A percentile compares a stretch with the other conserved stretches of the same genome.
Evolutionary conservation across 2,888 invertebrate species (phyloP).

Genomic region (Antheraea assamensis): DNA sequence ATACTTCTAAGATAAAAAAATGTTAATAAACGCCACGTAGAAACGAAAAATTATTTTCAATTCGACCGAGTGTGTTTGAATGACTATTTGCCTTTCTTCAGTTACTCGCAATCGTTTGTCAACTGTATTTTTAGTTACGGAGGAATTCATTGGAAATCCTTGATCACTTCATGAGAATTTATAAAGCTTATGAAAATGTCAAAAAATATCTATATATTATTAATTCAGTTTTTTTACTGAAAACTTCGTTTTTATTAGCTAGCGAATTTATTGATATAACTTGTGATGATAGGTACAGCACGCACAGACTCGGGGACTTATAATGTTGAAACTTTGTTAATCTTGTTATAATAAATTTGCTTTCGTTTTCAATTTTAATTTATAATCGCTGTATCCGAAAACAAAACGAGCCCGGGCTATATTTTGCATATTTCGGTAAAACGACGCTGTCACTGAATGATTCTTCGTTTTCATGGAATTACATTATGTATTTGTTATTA

Average conservation of each 20-base stretch:
- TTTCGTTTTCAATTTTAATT: slow-evolving; percentile 23
- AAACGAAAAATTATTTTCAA: not conserved
- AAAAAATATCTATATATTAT: not conserved
- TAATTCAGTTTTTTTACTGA: not conserved
- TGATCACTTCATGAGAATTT: not conserved
- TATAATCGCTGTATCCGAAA: slow-evolving; percentile 21
- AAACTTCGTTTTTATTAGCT: not conserved
- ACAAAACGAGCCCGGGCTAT: slow-evolving; percentile 8
- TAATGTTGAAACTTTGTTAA: slow-evolving; percentile 18
- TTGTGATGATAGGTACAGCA: not conserved
- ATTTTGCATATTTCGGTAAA: slow-evolving; percentile 21
- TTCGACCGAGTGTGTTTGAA: not conserved
- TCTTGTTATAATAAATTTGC: slow-evolving; percentile 22
- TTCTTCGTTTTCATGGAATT: not conserved
- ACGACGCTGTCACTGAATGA: not conserved
- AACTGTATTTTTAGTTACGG: not conserved
- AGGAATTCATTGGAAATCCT: not conserved
- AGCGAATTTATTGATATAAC: not conserved
- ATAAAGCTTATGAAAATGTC: not conserved
- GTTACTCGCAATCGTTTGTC: not conserved
- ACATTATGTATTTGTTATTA: not conserved
- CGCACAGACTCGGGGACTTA: slow-evolving; percentile 16
- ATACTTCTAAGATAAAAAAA: no score
- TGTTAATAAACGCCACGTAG: not conserved
- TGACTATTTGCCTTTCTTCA: not conserved